Conservation (phyloP, 2,888 invertebrate species). For the Listrodromus nycthemerus region DNA sequence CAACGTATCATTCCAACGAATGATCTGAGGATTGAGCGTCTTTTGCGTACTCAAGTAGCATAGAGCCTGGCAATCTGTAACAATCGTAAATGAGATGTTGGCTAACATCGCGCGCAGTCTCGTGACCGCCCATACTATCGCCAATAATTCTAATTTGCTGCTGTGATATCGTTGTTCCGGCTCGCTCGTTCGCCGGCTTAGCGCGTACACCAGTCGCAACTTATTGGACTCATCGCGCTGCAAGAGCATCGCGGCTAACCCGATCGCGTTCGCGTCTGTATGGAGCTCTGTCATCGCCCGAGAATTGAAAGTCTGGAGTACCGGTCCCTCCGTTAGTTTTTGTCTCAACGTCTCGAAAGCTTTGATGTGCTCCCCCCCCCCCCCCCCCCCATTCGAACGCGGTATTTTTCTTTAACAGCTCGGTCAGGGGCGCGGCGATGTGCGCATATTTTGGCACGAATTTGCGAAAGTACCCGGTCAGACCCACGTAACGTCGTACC, state of each 20-base stretch:
- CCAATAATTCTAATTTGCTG: slow-evolving; percentile 18
- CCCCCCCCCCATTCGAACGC: slow-evolving; percentile 35
- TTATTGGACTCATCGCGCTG: slow-evolving; percentile 65
- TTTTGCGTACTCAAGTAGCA: background rate
- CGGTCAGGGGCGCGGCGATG: slow-evolving; percentile 8
- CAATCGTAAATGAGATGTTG: slow-evolving; percentile 61
- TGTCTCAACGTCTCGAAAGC: slow-evolving; percentile 27
- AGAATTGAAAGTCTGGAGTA: slow-evolving; percentile 28
- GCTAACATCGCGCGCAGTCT: slow-evolving; percentile 16
- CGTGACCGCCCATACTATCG: slow-evolving; percentile 25
- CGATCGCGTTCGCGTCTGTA: slow-evolving; percentile 23
- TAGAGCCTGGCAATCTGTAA: background rate
- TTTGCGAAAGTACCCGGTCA: slow-evolving; percentile 53
- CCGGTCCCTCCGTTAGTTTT: slow-evolving; percentile 25
- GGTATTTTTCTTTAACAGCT: background rate
- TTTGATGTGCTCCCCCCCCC: slow-evolving; percentile 1
- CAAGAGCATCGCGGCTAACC: slow-evolving; percentile 38
- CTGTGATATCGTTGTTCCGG: background rate
- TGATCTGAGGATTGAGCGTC: slow-evolving; percentile 26
- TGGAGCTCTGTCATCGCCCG: slow-evolving; percentile 38
- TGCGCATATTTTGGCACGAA: slow-evolving; percentile 45
- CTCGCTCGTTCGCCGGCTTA: background rate
- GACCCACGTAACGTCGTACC: slow-evolving; percentile 43
- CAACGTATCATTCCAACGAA: slow-evolving; percentile 11
- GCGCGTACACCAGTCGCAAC: slow-evolving; percentile 67